A percentile compares a stretch with the other conserved stretches of the same genome.
Evolutionary conservation across 2,888 invertebrate genomes (phyloP).

Genomic region (Drymonia ruficornis): DNA sequence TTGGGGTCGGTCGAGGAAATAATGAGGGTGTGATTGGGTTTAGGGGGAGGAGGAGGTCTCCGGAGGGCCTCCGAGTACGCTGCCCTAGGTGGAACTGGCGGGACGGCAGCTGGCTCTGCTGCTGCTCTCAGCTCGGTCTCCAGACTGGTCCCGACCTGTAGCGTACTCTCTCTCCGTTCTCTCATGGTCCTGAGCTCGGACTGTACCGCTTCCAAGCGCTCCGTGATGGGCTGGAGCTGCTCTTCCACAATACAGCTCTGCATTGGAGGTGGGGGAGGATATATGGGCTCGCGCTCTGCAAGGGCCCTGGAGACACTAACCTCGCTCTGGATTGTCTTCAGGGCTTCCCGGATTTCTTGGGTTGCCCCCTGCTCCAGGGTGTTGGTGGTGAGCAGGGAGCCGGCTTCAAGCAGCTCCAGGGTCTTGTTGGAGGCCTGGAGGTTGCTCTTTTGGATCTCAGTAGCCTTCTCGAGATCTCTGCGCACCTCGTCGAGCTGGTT

Average conservation of each 20-base stretch:
- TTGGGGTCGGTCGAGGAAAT: conserved; percentile 5
- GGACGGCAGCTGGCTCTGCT: not conserved
- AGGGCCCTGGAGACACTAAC: not conserved
- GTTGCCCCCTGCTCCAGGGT: not conserved
- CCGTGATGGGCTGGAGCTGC: conserved; percentile 4
- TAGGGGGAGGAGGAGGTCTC: conserved; percentile 4
- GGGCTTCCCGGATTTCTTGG: not conserved
- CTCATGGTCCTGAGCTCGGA: conserved; percentile 7
- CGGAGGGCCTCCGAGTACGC: conserved; percentile 7
- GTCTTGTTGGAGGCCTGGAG: not conserved
- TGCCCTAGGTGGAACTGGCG: not conserved
- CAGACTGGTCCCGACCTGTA: not conserved
- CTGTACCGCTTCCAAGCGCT: conserved; percentile 9
- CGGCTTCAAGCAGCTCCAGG: not conserved
- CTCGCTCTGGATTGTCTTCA: not conserved
- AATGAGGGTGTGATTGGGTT: conserved; percentile 19
- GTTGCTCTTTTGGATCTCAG: not conserved
- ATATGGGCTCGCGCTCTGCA: too few relatives aligned
- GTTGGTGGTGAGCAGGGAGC: too few relatives aligned
- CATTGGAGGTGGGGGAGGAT: too few relatives aligned
- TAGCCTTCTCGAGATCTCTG: not conserved
- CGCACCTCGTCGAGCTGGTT: not conserved
- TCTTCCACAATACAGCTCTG: not conserved
- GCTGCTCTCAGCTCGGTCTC: not conserved
- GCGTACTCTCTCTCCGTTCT: not conserved